Conservation (phyloP, 2,113 vertebrate genomes). For the Oncorhynchus masou region DNA sequence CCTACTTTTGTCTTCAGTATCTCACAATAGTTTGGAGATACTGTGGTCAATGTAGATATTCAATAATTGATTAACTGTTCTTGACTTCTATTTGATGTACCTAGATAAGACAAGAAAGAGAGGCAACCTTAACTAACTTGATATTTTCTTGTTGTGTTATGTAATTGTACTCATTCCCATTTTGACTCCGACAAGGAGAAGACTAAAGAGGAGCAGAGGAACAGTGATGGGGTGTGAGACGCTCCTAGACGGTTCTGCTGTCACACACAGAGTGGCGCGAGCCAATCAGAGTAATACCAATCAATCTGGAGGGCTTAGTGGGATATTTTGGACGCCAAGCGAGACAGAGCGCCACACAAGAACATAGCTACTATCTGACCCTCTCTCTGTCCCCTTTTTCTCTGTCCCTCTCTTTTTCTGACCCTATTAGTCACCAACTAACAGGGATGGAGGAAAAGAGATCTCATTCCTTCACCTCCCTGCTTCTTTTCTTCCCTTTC, state of each 20-base stretch:
- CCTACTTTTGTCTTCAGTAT: no score
- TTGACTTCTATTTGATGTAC: neutral
- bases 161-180: neutral
- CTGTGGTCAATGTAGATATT: neutral
- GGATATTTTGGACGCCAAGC: neutral
- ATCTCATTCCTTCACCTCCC: conserved; percentile 15
- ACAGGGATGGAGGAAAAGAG: neutral
- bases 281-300: neutral
- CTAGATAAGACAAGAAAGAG: neutral
- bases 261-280: neutral
- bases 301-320: neutral
- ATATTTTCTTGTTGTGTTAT: no score
- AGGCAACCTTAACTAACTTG: no score
- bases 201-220: neutral
- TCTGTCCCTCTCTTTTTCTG: neutral
- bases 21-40: no score
- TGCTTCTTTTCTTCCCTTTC: conserved; percentile 15
- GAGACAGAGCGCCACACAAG: neutral
- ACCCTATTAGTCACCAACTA: neutral
- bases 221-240: neutral
- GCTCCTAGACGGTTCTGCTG: neutral
- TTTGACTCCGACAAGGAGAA: neutral
- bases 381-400: neutral
- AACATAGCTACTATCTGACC: neutral
- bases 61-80: neutral